Percentiles rank a stretch among this genome's conserved stretches.
These are phyloP conservation scores for Acanthosepion esculentum DNA, from an alignment of 2,888 invertebrate genomes.

Conservation along the genomic window DNA sequence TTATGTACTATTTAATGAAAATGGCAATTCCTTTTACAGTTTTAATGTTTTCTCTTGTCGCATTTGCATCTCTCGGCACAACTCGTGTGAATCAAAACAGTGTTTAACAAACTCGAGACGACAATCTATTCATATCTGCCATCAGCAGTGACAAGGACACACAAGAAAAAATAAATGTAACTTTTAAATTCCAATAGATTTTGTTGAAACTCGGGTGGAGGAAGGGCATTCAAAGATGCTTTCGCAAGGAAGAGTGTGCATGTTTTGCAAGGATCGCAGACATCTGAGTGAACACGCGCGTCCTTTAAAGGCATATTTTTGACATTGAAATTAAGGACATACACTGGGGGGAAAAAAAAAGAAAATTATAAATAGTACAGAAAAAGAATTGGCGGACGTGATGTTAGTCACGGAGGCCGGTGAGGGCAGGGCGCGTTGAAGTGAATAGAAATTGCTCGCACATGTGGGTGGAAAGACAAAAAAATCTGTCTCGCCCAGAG, in stretches of 20 bases:
- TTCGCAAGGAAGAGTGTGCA: not conserved
- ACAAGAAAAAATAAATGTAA: too few species aligned
- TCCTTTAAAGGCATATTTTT: not conserved
- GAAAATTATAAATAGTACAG: not conserved
- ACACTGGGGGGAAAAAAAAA: not conserved
- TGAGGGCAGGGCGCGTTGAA: not conserved
- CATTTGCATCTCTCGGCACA: too few species aligned
- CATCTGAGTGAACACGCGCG: not conserved
- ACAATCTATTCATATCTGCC: too few species aligned
- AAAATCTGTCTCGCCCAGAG: too few species aligned
- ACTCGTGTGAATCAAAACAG: too few species aligned
- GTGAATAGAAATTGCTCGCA: not conserved
- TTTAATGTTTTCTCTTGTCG: too few species aligned
- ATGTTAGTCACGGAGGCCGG: not conserved
- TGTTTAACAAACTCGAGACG: too few species aligned
- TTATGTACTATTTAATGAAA: too few species aligned
- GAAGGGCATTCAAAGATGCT: not conserved
- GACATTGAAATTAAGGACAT: conserved; percentile 16
- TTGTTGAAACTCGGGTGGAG: too few species aligned
- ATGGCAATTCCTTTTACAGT: too few species aligned
- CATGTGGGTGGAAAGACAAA: not conserved
- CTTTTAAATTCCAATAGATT: too few species aligned
- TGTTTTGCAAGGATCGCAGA: not conserved
- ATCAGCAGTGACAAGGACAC: too few species aligned
- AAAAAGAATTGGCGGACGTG: conserved; percentile 8